Percentiles rank a stretch among this genome's conserved stretches.
Conservation (phyloP, 2,888 invertebrate species). For the Argyresthia albistria region DNA sequence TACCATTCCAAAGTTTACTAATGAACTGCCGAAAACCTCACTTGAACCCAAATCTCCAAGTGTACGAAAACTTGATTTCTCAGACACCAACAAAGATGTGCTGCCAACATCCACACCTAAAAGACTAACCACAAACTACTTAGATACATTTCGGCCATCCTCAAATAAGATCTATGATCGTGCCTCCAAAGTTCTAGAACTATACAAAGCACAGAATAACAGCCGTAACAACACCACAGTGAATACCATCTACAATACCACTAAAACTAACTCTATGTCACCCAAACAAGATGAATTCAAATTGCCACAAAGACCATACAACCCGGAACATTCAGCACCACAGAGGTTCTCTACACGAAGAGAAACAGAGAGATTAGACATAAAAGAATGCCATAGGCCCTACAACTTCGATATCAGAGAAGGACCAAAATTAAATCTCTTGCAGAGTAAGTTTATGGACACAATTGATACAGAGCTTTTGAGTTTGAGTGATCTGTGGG, state of each 20-base stretch:
- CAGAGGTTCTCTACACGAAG: conserved; percentile 8
- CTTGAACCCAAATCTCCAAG: conserved; percentile 37
- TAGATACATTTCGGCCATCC: conserved; percentile 44
- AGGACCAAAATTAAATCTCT: conserved; percentile 20
- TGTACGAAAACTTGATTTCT: conserved; percentile 43
- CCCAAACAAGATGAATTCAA: conserved; percentile 48
- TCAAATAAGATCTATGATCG: conserved; percentile 57
- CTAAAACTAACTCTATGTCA: conserved; percentile 19
- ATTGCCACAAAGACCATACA: conserved; percentile 52
- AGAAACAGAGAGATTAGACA: too few species aligned
- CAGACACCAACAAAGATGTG: conserved; percentile 42
- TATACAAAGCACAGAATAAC: conserved; percentile 47
- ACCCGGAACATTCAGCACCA: conserved; percentile 14
- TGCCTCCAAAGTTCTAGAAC: conserved; percentile 55
- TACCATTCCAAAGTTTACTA: conserved; percentile 11
- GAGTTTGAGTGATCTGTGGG: conserved; percentile 79
- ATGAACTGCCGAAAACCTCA: conserved; percentile 14
- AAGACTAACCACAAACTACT: conserved; percentile 21
- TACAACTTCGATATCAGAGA: conserved; percentile 19
- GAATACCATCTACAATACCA: conserved; percentile 23
- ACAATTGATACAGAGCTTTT: conserved; percentile 58
- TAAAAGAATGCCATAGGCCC: background rate
- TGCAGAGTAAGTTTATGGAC: conserved; percentile 39
- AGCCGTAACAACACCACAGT: conserved; percentile 19
- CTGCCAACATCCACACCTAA: conserved; percentile 62